Percentiles rank a stretch among this genome's conserved stretches.
Conservation (phyloP, 1,140 invertebrate genomes). For the Chironomus tepperi region DNA sequence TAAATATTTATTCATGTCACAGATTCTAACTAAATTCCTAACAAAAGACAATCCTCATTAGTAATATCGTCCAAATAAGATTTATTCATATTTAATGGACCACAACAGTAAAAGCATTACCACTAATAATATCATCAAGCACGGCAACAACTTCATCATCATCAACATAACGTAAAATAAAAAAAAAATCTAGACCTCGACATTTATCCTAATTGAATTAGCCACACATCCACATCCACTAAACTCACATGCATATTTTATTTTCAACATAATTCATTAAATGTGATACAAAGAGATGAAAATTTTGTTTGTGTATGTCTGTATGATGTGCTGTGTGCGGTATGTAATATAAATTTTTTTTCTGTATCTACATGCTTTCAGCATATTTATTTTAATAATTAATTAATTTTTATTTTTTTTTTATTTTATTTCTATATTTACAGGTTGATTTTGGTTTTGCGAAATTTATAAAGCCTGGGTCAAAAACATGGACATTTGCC, state of each 20-base stretch:
- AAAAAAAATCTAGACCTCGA: neutral
- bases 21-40: too few relatives aligned
- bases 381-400: too few relatives aligned
- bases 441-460: conserved; percentile 98
- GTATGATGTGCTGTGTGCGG: neutral
- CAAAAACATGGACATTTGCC: conserved; percentile 96
- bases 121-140: too few relatives aligned
- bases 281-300: neutral
- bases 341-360: too few relatives aligned
- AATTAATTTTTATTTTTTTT: neutral
- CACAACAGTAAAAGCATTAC: neutral
- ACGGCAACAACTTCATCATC: neutral
- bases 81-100: conserved; percentile 14
- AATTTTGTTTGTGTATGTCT: neutral
- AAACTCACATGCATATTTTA: neutral
- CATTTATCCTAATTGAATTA: conserved; percentile 14
- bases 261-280: neutral
- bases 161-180: neutral
- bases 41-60: too few relatives aligned
- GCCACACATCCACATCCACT: conserved; percentile 5
- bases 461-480: conserved; percentile 65
- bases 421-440: neutral
- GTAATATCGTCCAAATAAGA: neutral
- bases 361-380: too few relatives aligned
- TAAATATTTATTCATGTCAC: too few relatives aligned